Conservation (phyloP, 2,113 vertebrate genomes). For the Rhinopomastus cyanomelas region DNA sequence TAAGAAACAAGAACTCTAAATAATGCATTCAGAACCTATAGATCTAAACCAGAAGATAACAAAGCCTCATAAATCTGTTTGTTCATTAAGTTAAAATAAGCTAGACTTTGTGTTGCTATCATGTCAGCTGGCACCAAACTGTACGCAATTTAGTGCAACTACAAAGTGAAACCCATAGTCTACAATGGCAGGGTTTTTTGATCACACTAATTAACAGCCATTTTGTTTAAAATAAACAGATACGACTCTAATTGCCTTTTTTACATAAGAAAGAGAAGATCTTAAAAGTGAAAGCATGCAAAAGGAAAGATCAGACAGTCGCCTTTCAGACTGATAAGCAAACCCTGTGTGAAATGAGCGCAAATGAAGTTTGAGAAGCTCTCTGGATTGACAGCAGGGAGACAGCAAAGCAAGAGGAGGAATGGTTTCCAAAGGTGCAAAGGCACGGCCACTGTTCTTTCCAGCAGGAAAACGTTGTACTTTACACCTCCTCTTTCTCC, state of each 20-base stretch:
- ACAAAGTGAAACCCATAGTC: slow-evolving; percentile 92
- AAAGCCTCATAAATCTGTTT: slow-evolving; percentile 84
- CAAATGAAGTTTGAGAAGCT: slow-evolving; percentile 60
- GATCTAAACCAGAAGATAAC: slow-evolving; percentile 82
- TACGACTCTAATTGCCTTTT: slow-evolving; percentile 99
- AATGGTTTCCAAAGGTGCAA: neutral
- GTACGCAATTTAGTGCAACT: slow-evolving; percentile 84
- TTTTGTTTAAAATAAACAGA: slow-evolving; percentile 99
- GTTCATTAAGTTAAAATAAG: slow-evolving; percentile 87
- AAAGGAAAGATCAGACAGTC: slow-evolving; percentile 85
- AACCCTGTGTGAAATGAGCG: slow-evolving; percentile 68
- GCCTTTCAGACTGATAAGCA: slow-evolving; percentile 79
- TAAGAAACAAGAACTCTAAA: slow-evolving; percentile 78
- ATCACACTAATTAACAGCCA: slow-evolving; percentile 99
- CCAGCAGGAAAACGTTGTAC: neutral
- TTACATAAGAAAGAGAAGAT: slow-evolving; percentile 99
- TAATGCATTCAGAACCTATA: slow-evolving; percentile 75
- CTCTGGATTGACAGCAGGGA: slow-evolving; percentile 48
- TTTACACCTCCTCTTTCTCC: neutral
- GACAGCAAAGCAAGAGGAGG: neutral
- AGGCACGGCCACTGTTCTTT: neutral
- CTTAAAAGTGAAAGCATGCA: slow-evolving; percentile 95
- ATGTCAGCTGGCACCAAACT: slow-evolving; percentile 93
- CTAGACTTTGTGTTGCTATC: slow-evolving; percentile 87
- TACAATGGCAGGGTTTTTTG: slow-evolving; percentile 93